Percentiles rank a stretch among this genome's conserved stretches.
These are phyloP conservation scores for Drosophila aff. DNA, from an alignment of 1,140 invertebrate genomes.

Conservation along the genomic window DNA sequence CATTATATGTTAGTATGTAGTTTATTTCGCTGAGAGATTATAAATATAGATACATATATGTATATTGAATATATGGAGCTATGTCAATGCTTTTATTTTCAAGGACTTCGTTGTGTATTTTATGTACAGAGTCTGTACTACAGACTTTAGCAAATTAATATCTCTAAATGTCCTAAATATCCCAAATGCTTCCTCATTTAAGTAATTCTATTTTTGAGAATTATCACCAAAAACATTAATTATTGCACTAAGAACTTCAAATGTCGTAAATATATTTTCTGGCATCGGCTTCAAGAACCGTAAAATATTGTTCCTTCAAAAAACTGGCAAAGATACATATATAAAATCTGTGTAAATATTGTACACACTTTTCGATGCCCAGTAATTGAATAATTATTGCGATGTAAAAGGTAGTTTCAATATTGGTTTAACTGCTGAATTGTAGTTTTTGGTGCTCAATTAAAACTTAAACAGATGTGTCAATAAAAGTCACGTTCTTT, in stretches of 20 bases:
- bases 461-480: background rate
- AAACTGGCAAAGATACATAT: background rate
- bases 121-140: no score
- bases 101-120: no score
- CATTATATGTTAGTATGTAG: no score
- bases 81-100: no score
- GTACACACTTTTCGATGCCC: background rate
- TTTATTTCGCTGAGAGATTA: no score
- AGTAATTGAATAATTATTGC: background rate
- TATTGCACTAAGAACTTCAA: no score
- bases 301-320: background rate
- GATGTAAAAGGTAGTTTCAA: background rate
- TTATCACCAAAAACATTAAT: accelerated
- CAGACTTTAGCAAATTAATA: no score
- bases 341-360: background rate
- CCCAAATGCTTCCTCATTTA: no score
- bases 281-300: background rate
- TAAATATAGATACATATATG: no score
- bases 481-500: background rate
- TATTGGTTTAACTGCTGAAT: constrained; percentile 4
- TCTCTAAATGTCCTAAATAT: no score
- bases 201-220: background rate
- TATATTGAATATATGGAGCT: no score
- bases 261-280: background rate
- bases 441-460: constrained; percentile 1